Evolutionary conservation across 1,140 invertebrate species (phyloP).

Genomic region (Drosophila nebulosa): DNA sequence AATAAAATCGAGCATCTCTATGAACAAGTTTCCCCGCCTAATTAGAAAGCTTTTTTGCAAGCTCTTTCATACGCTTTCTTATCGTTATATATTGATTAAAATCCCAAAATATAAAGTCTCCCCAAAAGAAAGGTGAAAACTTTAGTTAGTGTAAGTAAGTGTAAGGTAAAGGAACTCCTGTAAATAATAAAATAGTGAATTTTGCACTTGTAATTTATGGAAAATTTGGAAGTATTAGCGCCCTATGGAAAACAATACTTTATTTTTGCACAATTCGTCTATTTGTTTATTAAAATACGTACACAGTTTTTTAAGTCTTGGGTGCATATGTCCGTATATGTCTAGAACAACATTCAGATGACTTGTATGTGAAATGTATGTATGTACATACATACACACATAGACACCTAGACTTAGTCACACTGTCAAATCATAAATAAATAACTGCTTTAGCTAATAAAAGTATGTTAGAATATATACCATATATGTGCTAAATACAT

Average conservation of each 20-base stretch:
- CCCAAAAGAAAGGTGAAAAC: conserved; percentile 2
- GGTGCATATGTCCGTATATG: not conserved
- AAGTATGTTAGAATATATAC: not conserved
- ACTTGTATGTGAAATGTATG: no score
- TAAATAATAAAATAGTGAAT: not conserved
- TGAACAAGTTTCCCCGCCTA: not conserved
- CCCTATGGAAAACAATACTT: not conserved
- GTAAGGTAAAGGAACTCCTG: not conserved
- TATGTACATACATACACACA: conserved; percentile 1
- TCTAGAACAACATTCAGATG: not conserved
- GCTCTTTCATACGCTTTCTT: conserved; percentile 19
- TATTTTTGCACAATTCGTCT: not conserved
- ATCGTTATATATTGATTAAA: conserved; percentile 20
- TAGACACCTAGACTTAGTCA: not conserved
- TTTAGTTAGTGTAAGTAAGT: not conserved
- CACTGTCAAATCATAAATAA: not conserved
- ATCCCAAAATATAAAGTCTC: not conserved
- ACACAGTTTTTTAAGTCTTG: not conserved
- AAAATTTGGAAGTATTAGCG: not conserved
- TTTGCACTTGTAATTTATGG: not conserved
- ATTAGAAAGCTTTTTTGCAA: not conserved
- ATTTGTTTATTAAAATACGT: not conserved
- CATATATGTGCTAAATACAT: not conserved
- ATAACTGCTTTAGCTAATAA: not conserved
- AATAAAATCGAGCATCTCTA: not conserved